Evolutionary conservation across 2,797 vertebrate genomes (phyloP).

Genomic region (Petrocephalus schoutedeni): DNA sequence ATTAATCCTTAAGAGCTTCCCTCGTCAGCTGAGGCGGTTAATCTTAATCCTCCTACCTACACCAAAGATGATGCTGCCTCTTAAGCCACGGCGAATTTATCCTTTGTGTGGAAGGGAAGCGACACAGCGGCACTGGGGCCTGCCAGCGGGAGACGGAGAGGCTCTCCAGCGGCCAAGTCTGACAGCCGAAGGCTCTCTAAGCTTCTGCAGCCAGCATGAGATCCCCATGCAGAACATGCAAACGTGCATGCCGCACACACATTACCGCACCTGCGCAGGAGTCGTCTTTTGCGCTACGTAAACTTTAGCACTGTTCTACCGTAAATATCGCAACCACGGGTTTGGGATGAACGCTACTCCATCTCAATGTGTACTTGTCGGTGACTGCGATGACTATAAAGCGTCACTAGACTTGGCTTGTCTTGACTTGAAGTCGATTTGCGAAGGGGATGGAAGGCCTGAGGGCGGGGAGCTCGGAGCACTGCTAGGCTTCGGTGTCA

Average conservation of each 20-base stretch:
- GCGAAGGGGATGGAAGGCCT: neutral
- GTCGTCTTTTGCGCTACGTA: neutral
- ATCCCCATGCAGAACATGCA: neutral
- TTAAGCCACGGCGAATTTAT: neutral
- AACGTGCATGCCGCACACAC: neutral
- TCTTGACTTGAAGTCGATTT: neutral
- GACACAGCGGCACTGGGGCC: neutral
- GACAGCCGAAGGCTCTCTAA: neutral
- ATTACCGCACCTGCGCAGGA: neutral
- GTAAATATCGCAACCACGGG: neutral
- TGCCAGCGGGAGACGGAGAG: neutral
- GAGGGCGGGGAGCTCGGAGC: neutral
- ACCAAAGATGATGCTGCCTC: neutral
- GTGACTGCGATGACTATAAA: neutral
- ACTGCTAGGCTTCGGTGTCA: neutral
- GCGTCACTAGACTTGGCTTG: neutral
- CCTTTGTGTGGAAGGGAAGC: constrained; percentile 36
- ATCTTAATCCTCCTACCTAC: constrained; percentile 8
- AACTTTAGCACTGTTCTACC: neutral
- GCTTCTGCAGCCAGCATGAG: neutral
- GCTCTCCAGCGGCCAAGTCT: neutral
- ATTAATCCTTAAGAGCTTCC: constrained; percentile 7
- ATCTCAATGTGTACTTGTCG: neutral
- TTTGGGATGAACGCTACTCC: neutral
- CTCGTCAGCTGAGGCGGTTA: constrained; percentile 11